These are phyloP conservation scores for Labroides dimidiatus DNA, from an alignment of 2,797 vertebrate genomes.

Conservation along the genomic window DNA sequence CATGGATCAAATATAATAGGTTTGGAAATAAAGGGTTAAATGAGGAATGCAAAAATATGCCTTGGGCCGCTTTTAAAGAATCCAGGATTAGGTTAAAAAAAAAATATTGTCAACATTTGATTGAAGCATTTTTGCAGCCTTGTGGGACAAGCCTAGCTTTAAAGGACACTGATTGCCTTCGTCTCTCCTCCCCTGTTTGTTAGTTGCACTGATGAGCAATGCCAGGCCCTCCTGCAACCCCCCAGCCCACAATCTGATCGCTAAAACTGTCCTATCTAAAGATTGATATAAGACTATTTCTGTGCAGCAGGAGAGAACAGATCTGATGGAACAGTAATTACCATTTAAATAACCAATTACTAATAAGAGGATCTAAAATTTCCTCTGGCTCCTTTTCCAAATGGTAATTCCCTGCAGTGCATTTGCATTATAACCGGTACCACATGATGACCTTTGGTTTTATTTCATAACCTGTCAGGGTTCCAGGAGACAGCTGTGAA, in stretches of 20 bases:
- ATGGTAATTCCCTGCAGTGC: constrained; percentile 65
- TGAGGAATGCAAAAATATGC: constrained; percentile 15
- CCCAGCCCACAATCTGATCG: constrained; percentile 47
- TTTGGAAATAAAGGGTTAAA: constrained; percentile 34
- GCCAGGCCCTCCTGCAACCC: constrained; percentile 56
- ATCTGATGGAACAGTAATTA: constrained; percentile 74
- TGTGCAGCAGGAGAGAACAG: constrained; percentile 43
- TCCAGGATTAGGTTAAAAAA: background rate
- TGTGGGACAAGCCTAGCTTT: constrained; percentile 29
- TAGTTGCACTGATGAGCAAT: constrained; percentile 58
- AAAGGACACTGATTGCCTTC: constrained; percentile 53
- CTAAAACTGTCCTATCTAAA: constrained; percentile 59
- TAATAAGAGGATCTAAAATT: constrained; percentile 66
- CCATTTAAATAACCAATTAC: constrained; percentile 78
- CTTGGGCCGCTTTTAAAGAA: constrained; percentile 4
- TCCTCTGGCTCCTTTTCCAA: constrained; percentile 69
- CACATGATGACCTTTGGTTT: constrained; percentile 77
- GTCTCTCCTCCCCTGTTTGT: constrained; percentile 46
- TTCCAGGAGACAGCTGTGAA: constrained; percentile 69
- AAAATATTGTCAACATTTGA: constrained; percentile 23
- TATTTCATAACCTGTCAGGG: constrained; percentile 66
- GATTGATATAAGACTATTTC: constrained; percentile 50
- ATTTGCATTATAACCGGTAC: constrained; percentile 65
- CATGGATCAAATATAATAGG: no score
- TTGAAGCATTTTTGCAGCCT: constrained; percentile 21